Base-by-base conservation (phyloP, 2,888 invertebrate genomes). In the Leptinotarsa peninsularis region DNA sequence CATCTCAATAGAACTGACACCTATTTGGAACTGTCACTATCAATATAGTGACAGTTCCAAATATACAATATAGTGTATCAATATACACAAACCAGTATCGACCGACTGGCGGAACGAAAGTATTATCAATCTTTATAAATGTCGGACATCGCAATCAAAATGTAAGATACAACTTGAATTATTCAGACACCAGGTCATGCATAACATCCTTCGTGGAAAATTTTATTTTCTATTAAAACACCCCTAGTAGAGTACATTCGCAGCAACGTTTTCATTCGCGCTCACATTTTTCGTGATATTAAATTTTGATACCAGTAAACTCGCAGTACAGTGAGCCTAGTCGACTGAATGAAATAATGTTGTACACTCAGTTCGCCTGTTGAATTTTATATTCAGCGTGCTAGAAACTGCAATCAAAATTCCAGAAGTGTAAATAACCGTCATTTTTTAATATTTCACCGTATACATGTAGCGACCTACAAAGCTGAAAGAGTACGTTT, bases 381-480 rank as follows among this genome's bases (percentile, higher is more conserved):
- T 50, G 58, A 43, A 56, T 43, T 58, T 49, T 70, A 49, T 49
- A 73, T 76, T 60, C 66, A 70, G 73, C 58, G 21, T 71, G 66
- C 73, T 67, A 71, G 66, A 76, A 71, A 76, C 49, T 68, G 73
- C 71, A 74, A 76, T 76, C 76, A 74, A 76, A 74, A 76, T 72
- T 76, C 74, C 76, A 56, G 33, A 69, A 58, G 73, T 74, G 74
- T 71, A 74, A 74, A 76, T 74, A 76, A 69, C 73, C 60, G 54
- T 68, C 67, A 71, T 76, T 76, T 76, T 76, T 76, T 76, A 76
- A 76, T 76, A 76, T 73, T 71, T 71, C 63, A 76, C 50, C 71
- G 50, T 63, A 66, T 72, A 66, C 72, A 58, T 70, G 70, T 49
- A 56, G 43, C 43, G 69, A 50, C 27, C 68, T 69, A 69, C 69